These are phyloP conservation scores for Philereme transversata DNA, from an alignment of 2,888 invertebrate genomes.

Conservation along the genomic window DNA sequence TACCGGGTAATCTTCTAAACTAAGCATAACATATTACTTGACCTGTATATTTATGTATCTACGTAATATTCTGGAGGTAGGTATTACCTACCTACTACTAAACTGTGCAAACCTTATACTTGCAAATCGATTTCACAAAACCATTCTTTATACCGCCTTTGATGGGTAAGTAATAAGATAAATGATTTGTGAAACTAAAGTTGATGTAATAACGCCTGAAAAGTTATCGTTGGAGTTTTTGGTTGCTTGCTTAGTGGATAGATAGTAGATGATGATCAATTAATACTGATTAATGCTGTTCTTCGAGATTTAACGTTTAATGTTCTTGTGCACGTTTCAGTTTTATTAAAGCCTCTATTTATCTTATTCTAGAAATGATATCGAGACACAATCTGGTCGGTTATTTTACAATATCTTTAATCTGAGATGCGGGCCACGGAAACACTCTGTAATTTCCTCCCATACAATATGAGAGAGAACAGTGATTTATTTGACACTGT, in stretches of 20 bases:
- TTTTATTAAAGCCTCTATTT: slow-evolving; percentile 2
- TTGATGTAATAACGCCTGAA: neutral
- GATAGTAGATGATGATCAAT: neutral
- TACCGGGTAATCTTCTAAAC: slow-evolving; percentile 31
- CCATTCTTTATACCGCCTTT: too few relatives aligned
- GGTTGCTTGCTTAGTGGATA: neutral
- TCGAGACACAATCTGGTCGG: slow-evolving; percentile 42
- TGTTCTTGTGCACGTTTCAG: neutral
- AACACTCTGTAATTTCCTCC: slow-evolving; percentile 69
- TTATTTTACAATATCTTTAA: slow-evolving; percentile 54
- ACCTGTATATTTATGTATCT: too few relatives aligned
- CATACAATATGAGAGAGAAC: slow-evolving; percentile 56
- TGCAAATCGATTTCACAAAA: too few relatives aligned
- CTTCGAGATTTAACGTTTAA: neutral
- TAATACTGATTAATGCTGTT: neutral
- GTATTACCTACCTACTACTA: too few relatives aligned
- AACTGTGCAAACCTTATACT: too few relatives aligned
- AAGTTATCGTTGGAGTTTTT: neutral
- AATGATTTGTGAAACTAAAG: too few relatives aligned
- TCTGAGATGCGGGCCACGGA: slow-evolving; percentile 75
- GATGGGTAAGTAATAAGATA: too few relatives aligned
- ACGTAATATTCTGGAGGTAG: too few relatives aligned
- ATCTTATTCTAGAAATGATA: slow-evolving; percentile 21
- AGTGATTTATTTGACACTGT: slow-evolving; percentile 69
- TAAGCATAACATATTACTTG: neutral